Evolutionary conservation across 2,888 invertebrate species (phyloP).

Genomic region (Drosophila yooni): DNA sequence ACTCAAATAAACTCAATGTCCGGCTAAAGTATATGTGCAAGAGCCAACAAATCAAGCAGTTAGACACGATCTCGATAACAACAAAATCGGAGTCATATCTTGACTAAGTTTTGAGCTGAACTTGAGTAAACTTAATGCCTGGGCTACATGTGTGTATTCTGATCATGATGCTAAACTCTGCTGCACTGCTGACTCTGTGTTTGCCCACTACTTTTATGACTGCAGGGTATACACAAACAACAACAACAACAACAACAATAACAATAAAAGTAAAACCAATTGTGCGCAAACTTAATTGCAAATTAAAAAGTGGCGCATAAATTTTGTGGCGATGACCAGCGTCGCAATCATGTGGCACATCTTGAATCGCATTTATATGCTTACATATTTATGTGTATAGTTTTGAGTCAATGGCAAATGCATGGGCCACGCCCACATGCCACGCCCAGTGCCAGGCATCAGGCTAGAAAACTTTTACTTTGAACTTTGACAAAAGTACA

Average conservation of each 20-base stretch:
- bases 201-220: background rate
- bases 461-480: constrained; percentile 51
- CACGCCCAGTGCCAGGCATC: constrained; percentile 13
- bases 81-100: too few relatives aligned
- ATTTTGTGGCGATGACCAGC: constrained; percentile 41
- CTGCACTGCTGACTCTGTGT: background rate
- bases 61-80: too few relatives aligned
- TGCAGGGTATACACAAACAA: constrained; percentile 38
- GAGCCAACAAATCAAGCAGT: too few relatives aligned
- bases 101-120: too few relatives aligned
- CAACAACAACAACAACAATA: constrained; percentile 2
- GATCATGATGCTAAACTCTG: background rate
- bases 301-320: constrained; percentile 60
- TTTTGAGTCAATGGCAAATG: constrained; percentile 52
- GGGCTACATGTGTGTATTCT: too few relatives aligned
- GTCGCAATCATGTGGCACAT: constrained; percentile 44
- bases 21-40: too few relatives aligned
- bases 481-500: constrained; percentile 56
- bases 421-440: constrained; percentile 47
- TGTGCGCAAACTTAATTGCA: constrained; percentile 54
- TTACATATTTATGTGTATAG: background rate
- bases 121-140: too few relatives aligned
- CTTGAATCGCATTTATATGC: constrained; percentile 23
- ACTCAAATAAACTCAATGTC: too few relatives aligned
- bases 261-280: constrained; percentile 9